Conservation (phyloP, 2,113 vertebrate species). For the Ammospiza nelsoni region DNA sequence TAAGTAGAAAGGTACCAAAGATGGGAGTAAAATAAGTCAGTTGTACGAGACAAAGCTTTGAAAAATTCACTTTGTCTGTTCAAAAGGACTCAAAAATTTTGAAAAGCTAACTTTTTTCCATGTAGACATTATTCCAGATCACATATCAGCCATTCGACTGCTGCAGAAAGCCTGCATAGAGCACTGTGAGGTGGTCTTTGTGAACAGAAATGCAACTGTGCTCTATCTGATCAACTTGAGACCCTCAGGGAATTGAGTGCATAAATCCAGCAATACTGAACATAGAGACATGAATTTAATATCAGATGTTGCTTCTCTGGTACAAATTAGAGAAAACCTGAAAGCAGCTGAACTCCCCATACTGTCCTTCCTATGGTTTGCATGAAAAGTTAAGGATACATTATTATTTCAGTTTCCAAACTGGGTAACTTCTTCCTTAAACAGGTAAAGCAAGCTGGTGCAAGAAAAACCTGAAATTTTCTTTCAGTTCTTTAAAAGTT, state of each 20-base stretch:
- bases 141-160: neutral
- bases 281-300: neutral
- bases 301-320: neutral
- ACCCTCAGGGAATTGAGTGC: neutral
- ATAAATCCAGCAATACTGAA: neutral
- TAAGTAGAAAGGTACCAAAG: neutral
- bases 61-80: slow-evolving; percentile 3
- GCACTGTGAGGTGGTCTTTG: neutral
- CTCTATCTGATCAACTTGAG: slow-evolving; percentile 19
- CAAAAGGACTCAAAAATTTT: slow-evolving; percentile 23
- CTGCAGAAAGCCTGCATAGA: slow-evolving; percentile 9
- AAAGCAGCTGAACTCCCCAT: neutral
- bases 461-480: neutral
- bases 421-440: neutral
- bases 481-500: neutral
- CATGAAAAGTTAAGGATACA: neutral
- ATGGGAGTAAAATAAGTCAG: neutral
- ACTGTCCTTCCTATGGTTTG: neutral
- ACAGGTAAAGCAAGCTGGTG: neutral
- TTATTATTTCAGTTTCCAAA: slow-evolving; percentile 16
- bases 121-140: neutral
- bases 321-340: slow-evolving; percentile 3
- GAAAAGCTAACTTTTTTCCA: neutral
- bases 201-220: slow-evolving; percentile 13
- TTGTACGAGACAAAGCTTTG: neutral